phyloP scores from a whole-genome alignment of 2,113 vertebrate genomes.

The Scartelaos histophorus region DNA sequence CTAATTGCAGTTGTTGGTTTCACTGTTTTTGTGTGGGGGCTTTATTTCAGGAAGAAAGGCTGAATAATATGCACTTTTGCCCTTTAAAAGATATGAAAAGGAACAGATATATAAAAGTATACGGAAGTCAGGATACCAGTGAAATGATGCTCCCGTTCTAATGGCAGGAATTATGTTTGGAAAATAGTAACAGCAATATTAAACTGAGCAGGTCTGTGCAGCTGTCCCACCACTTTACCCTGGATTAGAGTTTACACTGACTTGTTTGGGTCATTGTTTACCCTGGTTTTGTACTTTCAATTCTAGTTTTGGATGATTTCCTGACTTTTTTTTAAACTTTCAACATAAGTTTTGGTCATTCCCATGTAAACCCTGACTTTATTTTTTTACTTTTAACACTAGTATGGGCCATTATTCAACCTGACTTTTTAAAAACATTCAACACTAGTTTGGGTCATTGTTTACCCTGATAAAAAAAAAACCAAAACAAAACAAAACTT shows the following conservation, averaged over 20 bases:
- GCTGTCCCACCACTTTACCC: neutral
- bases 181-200: neutral
- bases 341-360: too few relatives aligned
- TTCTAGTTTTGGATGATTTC: too few relatives aligned
- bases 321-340: too few relatives aligned
- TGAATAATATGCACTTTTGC: neutral
- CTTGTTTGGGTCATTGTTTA: too few relatives aligned
- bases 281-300: too few relatives aligned
- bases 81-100: neutral
- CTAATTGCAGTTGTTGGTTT: neutral
- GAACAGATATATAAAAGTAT: neutral
- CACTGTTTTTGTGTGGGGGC: neutral
- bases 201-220: neutral
- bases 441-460: too few relatives aligned
- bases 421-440: too few relatives aligned
- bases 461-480: too few relatives aligned
- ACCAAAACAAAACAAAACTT: too few relatives aligned
- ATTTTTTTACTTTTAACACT: too few relatives aligned
- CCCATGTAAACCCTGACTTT: too few relatives aligned
- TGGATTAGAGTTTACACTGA: neutral
- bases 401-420: too few relatives aligned
- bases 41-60: neutral
- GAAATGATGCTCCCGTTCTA: neutral
- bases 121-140: neutral
- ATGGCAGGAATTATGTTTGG: neutral